phyloP scores from a whole-genome alignment of 1,140 invertebrate genomes.

The Meloidogyne hapla region DNA sequence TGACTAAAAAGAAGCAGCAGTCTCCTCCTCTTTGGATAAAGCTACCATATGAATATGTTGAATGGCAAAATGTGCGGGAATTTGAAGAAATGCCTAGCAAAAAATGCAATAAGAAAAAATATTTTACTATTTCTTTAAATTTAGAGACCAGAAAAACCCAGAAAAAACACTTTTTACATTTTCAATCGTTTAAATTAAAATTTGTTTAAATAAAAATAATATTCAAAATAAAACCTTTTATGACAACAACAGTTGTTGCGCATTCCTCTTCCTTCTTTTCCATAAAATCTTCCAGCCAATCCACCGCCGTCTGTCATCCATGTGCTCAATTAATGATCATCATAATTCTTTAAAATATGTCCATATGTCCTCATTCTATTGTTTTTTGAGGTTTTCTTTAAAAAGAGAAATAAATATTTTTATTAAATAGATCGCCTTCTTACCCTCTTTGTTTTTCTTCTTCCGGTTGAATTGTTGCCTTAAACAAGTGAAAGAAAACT shows the following conservation, averaged over 20 bases:
- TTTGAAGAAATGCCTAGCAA: slow-evolving; percentile 6
- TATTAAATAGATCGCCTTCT: background rate
- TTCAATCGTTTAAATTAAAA: background rate
- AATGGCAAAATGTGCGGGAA: slow-evolving; percentile 5
- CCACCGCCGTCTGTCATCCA: background rate
- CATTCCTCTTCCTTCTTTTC: background rate
- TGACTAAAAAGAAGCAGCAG: background rate
- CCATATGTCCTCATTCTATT: background rate
- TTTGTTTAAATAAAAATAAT: background rate
- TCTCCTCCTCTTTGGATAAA: slow-evolving; percentile 1
- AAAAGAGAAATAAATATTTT: background rate
- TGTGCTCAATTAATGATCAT: background rate
- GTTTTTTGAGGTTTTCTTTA: slow-evolving; percentile 1
- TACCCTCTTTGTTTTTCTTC: background rate
- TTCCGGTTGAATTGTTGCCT: slow-evolving; percentile 28
- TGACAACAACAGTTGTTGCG: slow-evolving; percentile 27
- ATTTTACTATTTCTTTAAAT: no score
- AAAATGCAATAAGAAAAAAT: background rate
- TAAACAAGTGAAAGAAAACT: slow-evolving; percentile 11
- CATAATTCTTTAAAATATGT: background rate
- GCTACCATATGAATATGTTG: background rate
- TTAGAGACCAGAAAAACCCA: background rate
- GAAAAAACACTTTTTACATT: background rate
- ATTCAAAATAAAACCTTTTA: background rate
- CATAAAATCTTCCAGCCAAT: background rate